Base-by-base conservation (phyloP, 2,888 invertebrate genomes). In the Nomada flava region DNA sequence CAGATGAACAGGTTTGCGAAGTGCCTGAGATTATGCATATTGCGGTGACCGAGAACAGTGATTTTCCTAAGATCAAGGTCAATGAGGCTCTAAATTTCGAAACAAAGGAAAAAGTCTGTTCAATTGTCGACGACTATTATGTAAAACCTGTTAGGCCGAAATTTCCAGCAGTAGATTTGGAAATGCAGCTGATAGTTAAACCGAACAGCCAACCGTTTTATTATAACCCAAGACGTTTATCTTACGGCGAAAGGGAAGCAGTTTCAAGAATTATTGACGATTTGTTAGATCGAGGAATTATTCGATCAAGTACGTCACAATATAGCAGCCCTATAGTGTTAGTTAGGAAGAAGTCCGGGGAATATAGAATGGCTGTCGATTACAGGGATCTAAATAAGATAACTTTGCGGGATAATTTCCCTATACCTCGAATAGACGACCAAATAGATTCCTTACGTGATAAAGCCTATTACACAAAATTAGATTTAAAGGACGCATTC, bases 291-390 rank as follows among this genome's bases (percentile, higher is more conserved):
- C 65, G 77, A 53, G 50, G 59, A 18, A 70, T 73, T 4, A 74
- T 74, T 53, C 72, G 74, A 50, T 62, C 74, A 15, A 74, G 71
- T 59, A 55, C 36, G 1, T 82, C 82, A 2, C 69, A 47, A 15
- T 71, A 78, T 53, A 59, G 77, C 3, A 73, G 73, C 13, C 73
- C 69, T 15, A 78, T 82, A 5, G 74, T 78, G 23, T 55, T 77
- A 18, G 50, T 77, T 11, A 73, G 55, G 23, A 82, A 82, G 36
- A 82, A 82, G 42, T 53, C 42, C 2, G 64, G 64, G 18, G 20
- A 55, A 18, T 13, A 26, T 26, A 13, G 72, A 36, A 55, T 72
- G 72, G 44, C 55, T 4, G 29, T 72, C 4, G 64, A 64, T 44
- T 72, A 64, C n/a, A 53, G 72, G 11, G 55, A 7, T 10, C 13